Evolutionary conservation across 2,797 vertebrate species (phyloP), one percentile per base, ranked within the genome.

Genomic region (Cichlasoma orientale): DNA sequence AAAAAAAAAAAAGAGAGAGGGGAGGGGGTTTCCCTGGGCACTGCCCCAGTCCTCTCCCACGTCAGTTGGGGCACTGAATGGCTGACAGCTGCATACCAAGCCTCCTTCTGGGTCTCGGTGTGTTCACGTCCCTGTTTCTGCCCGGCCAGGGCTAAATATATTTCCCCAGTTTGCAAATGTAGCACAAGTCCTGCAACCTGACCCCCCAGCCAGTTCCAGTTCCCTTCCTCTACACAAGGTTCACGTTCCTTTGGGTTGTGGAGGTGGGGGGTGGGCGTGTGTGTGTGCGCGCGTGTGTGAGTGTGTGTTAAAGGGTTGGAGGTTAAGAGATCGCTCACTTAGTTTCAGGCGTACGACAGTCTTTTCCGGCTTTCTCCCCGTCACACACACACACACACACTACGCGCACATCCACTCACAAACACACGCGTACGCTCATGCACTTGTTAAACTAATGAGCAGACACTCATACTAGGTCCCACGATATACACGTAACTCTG

Each of bases 151-250:
- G 92, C 95, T 96, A 96, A 96, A 95, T 96, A 96, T 96, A 96
- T 94, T 94, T 94, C 93, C 90, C 90, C 93, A 95, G 85, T 96
- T 95, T 96, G 95, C 95, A 95, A 95, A 96, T 96, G 95, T 96
- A 96, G 95, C 95, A 96, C 95, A 95, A 96, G 95, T 95, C 92
- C 92, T 96, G 95, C 95, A 96, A 96, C 95, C 92, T 70, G 95
- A 96, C 90, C 93, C 91, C 74, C 86, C 36, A 7, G 77, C 81
- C 79, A 59, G 89, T 81, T 77, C 76, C 56, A 11, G 88, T 90
- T 91, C 90, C 89, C 87, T 92, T 91, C 92, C 93, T 90, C 85
- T 88, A 83, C 92, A 91, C 93, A 86, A 80, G 94, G 92, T 93
- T 94, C 95, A 92, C 92, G 93, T 94, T 96, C 93, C 93, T 90